Percentiles rank a stretch among this genome's conserved stretches.
Evolutionary conservation across 2,797 vertebrate species (phyloP).

Genomic region (Lutra lutra): DNA sequence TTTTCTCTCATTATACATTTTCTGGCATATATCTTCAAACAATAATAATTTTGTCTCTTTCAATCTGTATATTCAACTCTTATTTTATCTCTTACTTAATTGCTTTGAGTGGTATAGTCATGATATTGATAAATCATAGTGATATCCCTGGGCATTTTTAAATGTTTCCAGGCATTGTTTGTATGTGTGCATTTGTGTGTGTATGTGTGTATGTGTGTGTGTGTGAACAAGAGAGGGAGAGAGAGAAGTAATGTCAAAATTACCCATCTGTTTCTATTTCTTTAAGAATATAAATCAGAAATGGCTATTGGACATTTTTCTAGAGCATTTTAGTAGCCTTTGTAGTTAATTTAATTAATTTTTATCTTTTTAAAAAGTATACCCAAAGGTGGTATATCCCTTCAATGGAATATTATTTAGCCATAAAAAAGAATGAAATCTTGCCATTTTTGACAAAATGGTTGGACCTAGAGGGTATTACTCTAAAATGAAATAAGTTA

Average conservation of each 20-base stretch:
- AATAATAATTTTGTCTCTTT: not conserved
- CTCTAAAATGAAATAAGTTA: not conserved
- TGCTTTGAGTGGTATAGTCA: not conserved
- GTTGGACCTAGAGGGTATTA: not conserved
- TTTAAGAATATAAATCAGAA: constrained; percentile 4
- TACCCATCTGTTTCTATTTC: not conserved
- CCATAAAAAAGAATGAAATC: not conserved
- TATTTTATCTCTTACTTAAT: not conserved
- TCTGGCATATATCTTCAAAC: not conserved
- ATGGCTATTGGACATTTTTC: not conserved
- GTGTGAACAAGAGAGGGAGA: not conserved
- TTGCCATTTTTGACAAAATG: not conserved
- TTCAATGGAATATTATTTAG: not conserved
- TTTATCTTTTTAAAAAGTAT: not conserved
- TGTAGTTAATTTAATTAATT: not conserved
- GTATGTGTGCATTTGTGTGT: not conserved
- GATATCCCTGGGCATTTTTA: not conserved
- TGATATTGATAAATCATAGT: not conserved
- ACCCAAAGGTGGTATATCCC: not conserved
- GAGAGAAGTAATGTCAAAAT: not conserved
- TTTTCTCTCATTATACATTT: not conserved
- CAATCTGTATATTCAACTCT: not conserved
- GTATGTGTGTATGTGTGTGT: not conserved
- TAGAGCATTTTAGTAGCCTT: not conserved
- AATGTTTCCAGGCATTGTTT: not conserved